These are phyloP conservation scores for Stercorarius parasiticus DNA, from an alignment of 2,113 vertebrate species.

Conservation along the genomic window DNA sequence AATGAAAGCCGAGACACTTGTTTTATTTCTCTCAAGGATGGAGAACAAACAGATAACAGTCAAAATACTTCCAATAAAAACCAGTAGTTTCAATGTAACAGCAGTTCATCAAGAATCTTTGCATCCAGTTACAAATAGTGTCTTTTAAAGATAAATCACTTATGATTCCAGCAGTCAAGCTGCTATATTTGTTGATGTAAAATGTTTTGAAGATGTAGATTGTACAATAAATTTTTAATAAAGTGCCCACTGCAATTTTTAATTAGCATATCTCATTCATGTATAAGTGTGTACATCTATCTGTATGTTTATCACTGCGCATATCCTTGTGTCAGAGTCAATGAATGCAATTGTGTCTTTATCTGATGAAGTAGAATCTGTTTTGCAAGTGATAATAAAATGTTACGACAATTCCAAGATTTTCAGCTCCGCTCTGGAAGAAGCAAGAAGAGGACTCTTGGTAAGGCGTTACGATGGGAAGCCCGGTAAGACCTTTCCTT, in stretches of 20 bases:
- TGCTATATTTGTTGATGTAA: slow-evolving; percentile 74
- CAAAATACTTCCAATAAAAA: slow-evolving; percentile 70
- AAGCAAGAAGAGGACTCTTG: slow-evolving; percentile 50
- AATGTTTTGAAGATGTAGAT: slow-evolving; percentile 76
- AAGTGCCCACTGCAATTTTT: slow-evolving; percentile 77
- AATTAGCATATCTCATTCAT: slow-evolving; percentile 78
- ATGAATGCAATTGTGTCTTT: slow-evolving; percentile 76
- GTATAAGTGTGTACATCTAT: slow-evolving; percentile 71
- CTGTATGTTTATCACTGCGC: slow-evolving; percentile 71
- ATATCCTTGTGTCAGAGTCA: slow-evolving; percentile 73
- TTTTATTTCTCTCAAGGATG: slow-evolving; percentile 67
- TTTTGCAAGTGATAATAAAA: slow-evolving; percentile 76
- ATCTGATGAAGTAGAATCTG: slow-evolving; percentile 74
- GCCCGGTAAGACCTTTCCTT: slow-evolving; percentile 49
- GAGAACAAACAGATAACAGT: slow-evolving; percentile 73
- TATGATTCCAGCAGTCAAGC: slow-evolving; percentile 67
- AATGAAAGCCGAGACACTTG: slow-evolving; percentile 76
- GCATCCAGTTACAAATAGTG: slow-evolving; percentile 64
- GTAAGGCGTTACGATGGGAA: slow-evolving; percentile 14
- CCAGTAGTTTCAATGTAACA: slow-evolving; percentile 58
- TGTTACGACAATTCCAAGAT: slow-evolving; percentile 68
- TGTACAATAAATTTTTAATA: slow-evolving; percentile 82
- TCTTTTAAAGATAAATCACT: slow-evolving; percentile 75
- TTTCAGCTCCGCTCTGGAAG: slow-evolving; percentile 64
- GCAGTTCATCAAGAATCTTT: slow-evolving; percentile 69